Evolutionary conservation across 1,140 invertebrate genomes (phyloP).

Genomic region (Archivesica marissinica): DNA sequence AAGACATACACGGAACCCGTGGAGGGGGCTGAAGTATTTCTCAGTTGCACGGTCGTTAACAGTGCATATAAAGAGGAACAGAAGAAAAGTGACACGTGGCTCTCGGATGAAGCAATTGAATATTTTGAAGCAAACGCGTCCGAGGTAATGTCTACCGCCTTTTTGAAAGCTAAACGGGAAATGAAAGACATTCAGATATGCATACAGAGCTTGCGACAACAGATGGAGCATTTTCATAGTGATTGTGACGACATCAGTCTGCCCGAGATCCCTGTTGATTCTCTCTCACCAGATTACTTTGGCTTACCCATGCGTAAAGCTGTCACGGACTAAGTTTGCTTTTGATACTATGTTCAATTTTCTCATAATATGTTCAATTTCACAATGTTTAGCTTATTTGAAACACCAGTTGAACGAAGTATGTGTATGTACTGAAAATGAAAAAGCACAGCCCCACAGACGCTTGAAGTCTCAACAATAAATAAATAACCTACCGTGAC

Average conservation of each 20-base stretch:
- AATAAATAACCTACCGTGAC: too few relatives aligned
- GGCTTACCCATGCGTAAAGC: conserved; percentile 45
- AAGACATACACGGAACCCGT: conserved; percentile 70
- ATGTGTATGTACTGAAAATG: too few relatives aligned
- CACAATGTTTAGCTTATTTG: too few relatives aligned
- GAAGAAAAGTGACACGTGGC: conserved; percentile 63
- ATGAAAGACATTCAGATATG: conserved; percentile 79
- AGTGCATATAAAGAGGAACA: conserved; percentile 64
- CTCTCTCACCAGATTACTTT: conserved; percentile 54
- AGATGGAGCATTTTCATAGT: conserved; percentile 77
- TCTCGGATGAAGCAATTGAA: conserved; percentile 69
- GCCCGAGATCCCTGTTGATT: conserved; percentile 35
- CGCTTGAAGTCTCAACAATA: too few relatives aligned
- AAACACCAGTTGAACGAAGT: too few relatives aligned
- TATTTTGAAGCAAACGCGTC: conserved; percentile 68
- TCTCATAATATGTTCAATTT: too few relatives aligned
- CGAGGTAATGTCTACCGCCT: conserved; percentile 69
- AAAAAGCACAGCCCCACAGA: too few relatives aligned
- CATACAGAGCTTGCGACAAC: conserved; percentile 72
- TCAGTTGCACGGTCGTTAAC: conserved; percentile 75
- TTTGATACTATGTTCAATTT: too few relatives aligned
- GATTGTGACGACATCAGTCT: conserved; percentile 58
- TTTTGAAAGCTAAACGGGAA: conserved; percentile 74
- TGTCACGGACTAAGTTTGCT: conserved; percentile 55
- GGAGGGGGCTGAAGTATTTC: conserved; percentile 64